Percentiles rank a stretch among this genome's conserved stretches.
These are phyloP conservation scores for Anastrepha obliqua DNA, from an alignment of 1,140 invertebrate genomes.

Conservation along the genomic window DNA sequence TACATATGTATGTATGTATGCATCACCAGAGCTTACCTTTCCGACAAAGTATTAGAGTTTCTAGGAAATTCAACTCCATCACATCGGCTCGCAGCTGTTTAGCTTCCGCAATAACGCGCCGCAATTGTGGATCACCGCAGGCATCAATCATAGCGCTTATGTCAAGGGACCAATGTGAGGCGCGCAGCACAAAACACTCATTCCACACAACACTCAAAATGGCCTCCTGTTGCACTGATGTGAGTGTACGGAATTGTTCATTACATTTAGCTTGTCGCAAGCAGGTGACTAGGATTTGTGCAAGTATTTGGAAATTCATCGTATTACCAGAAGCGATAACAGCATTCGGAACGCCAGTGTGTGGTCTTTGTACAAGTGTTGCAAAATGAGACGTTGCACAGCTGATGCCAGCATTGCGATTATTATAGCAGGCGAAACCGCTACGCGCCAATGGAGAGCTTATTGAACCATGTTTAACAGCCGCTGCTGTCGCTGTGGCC, in stretches of 20 bases:
- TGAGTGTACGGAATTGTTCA: slow-evolving; percentile 75
- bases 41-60: slow-evolving; percentile 80
- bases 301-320: slow-evolving; percentile 75
- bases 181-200: slow-evolving; percentile 77
- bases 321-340: slow-evolving; percentile 49
- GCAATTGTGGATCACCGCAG: slow-evolving; percentile 68
- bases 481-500: background rate
- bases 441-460: background rate
- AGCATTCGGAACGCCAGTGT: background rate
- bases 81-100: slow-evolving; percentile 76
- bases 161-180: slow-evolving; percentile 79
- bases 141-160: slow-evolving; percentile 71
- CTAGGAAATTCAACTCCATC: slow-evolving; percentile 79
- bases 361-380: background rate
- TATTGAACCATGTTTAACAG: background rate
- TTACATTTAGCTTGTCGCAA: slow-evolving; percentile 77
- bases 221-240: slow-evolving; percentile 75
- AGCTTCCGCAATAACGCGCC: slow-evolving; percentile 65
- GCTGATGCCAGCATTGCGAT: background rate
- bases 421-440: background rate
- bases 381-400: background rate
- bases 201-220: slow-evolving; percentile 78
- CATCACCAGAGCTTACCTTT: slow-evolving; percentile 74
- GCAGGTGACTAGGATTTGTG: slow-evolving; percentile 77
- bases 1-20: background rate